Percentiles rank a stretch among this genome's conserved stretches.
Evolutionary conservation across 1,140 invertebrate species (phyloP).

Genomic region (Caenorhabditis elegans): DNA sequence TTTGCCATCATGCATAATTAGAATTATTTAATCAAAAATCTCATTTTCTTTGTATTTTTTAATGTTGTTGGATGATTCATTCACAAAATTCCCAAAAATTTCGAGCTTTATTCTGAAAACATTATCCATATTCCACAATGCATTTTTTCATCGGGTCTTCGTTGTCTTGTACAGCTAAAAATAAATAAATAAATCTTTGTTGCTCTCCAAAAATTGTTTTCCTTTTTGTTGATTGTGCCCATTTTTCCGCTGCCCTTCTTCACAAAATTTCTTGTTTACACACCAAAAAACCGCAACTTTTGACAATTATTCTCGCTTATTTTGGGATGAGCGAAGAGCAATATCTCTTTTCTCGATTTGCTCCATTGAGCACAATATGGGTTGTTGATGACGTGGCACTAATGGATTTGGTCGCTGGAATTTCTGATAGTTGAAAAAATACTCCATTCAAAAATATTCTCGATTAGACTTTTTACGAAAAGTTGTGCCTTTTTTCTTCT

Average conservation of each 20-base stretch:
- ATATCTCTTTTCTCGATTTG: background rate
- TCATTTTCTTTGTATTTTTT: too few relatives aligned
- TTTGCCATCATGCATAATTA: too few relatives aligned
- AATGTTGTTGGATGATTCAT: too few relatives aligned
- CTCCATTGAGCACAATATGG: background rate
- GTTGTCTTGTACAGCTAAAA: background rate
- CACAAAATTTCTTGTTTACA: background rate
- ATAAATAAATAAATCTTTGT: background rate
- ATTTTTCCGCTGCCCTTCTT: too few relatives aligned
- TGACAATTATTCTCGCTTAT: background rate
- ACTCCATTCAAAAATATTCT: too few relatives aligned
- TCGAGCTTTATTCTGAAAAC: background rate
- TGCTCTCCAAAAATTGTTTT: background rate
- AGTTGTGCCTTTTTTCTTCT: too few relatives aligned
- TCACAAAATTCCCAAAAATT: too few relatives aligned
- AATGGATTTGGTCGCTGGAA: background rate
- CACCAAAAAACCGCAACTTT: background rate
- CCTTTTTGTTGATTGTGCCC: too few relatives aligned
- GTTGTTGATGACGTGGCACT: background rate
- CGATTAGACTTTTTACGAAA: too few relatives aligned
- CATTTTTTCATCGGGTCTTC: background rate
- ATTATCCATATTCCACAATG: background rate
- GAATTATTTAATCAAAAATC: too few relatives aligned
- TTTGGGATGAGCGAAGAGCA: background rate
- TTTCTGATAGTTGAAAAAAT: too few relatives aligned